These are phyloP conservation scores for Parazoanthus darwini DNA, from an alignment of 92 coral and sea anemone genomes.

Conservation along the genomic window DNA sequence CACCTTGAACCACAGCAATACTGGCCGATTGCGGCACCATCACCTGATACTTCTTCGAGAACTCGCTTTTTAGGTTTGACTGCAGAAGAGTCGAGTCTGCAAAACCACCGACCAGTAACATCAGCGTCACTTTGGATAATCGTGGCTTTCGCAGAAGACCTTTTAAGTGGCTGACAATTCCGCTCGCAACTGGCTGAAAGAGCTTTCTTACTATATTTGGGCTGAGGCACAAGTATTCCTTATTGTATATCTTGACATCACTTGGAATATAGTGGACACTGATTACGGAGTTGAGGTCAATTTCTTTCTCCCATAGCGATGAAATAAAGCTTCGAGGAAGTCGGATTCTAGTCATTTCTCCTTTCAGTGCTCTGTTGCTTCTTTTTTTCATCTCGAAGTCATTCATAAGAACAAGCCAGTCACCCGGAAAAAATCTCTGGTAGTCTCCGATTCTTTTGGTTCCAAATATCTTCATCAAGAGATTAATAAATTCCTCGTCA, in stretches of 20 bases:
- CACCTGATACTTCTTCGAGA: background rate
- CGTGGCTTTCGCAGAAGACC: background rate
- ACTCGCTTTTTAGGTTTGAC: background rate
- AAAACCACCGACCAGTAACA: constrained; percentile 23
- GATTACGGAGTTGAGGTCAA: background rate
- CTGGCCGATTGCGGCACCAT: background rate
- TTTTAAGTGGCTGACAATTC: constrained; percentile 22
- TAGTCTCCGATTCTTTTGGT: background rate
- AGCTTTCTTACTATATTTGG: constrained; percentile 12
- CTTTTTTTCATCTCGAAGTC: constrained; percentile 27
- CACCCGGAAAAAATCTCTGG: constrained; percentile 6
- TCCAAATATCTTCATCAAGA: constrained; percentile 12
- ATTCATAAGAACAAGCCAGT: constrained; percentile 28
- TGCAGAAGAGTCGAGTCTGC: constrained; percentile 1
- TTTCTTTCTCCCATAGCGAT: background rate
- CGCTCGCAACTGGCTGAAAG: background rate
- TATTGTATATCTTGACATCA: background rate
- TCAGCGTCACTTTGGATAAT: constrained; percentile 7
- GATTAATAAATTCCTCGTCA: background rate
- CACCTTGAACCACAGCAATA: background rate
- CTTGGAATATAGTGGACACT: background rate
- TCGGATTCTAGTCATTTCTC: constrained; percentile 5
- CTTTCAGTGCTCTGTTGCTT: background rate
- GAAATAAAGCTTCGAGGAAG: background rate
- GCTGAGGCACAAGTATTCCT: constrained; percentile 22